Evolutionary conservation across 35 echinoderm and acorn worm species (phyloP).

Genomic region (Anneissia japonica): DNA sequence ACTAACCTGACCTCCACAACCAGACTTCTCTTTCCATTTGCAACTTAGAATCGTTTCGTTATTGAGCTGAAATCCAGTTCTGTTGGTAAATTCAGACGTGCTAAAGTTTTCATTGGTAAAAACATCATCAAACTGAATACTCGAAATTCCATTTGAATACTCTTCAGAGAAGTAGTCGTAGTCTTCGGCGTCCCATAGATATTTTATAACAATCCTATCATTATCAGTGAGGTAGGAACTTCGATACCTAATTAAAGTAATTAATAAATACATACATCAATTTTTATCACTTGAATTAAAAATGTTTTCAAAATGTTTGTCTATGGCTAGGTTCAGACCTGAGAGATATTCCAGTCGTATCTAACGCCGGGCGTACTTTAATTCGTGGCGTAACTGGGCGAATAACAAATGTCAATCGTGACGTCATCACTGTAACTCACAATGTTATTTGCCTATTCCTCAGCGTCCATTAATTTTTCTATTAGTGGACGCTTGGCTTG

Average conservation of each 20-base stretch:
- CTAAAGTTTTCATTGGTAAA: neutral
- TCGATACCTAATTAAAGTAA: neutral
- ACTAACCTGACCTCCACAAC: slow-evolving; percentile 1
- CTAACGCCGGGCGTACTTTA: no score
- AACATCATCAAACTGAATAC: neutral
- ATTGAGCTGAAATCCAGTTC: slow-evolving; percentile 5
- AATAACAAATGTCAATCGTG: no score
- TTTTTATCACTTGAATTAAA: no score
- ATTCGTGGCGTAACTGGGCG: no score
- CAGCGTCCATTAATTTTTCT: no score
- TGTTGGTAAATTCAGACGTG: neutral
- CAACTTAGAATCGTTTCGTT: neutral
- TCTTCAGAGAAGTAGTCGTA: neutral
- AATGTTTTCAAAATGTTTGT: no score
- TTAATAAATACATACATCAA: no score
- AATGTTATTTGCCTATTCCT: no score
- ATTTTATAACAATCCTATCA: neutral
- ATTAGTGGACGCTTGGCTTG: no score
- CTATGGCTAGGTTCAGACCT: no score
- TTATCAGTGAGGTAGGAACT: neutral
- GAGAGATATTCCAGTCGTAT: no score
- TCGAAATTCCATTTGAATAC: neutral
- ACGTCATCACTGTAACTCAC: no score
- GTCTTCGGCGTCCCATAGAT: neutral
- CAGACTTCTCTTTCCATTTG: slow-evolving; percentile 4